Base-by-base conservation (phyloP, 2,113 vertebrate species). In the Gavialis gangeticus region DNA sequence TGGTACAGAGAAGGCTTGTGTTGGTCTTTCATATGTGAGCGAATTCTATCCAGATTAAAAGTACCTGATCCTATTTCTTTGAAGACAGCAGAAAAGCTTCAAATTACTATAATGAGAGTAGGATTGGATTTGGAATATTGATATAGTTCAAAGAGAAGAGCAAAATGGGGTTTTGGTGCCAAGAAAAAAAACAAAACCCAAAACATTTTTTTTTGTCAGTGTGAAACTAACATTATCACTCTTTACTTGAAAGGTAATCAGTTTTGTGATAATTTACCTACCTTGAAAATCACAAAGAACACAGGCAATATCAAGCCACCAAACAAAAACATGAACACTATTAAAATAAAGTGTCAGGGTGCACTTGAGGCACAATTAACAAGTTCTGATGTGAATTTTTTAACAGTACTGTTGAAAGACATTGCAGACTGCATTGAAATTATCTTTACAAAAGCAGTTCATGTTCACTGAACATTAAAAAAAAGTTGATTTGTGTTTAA, bases 311-410 rank as follows among this genome's bases (percentile, higher is more conserved):
- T 6, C 58, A 95, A 95, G 27, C 6, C 82, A 79, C 80, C 92
- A 90, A n/a, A 89, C 25, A 14, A 60, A 60, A 91, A 91, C 55
- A 24, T 16, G 37, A 87, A 46, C 75, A 90, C 67, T 34, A 90
- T 88, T n/a, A 95, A 93, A 93, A 94, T 85, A 84, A 73, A 83
- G 37, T 82, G 28, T 86, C 91, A 93, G 87, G 81, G 14, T 69
- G 76, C 84, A 84, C 24, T 78, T 11, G 19, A 96, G 37, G 94
- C 66, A 92, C 87, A 92, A 88, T 9, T 85, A 87, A 89, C 56
- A 93, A 11, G 30, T 96, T 91, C 76, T 86, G 95, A 69, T 63
- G 87, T 86, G 4, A 46, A 3, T 16, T 1, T 56, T 84, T 94
- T 37, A 54, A 80, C 73, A 54, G 30, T 24, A 88, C 46, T 11